These are phyloP conservation scores for Gymnocephalus cernua DNA, from an alignment of 2,113 vertebrate genomes.

Conservation along the genomic window DNA sequence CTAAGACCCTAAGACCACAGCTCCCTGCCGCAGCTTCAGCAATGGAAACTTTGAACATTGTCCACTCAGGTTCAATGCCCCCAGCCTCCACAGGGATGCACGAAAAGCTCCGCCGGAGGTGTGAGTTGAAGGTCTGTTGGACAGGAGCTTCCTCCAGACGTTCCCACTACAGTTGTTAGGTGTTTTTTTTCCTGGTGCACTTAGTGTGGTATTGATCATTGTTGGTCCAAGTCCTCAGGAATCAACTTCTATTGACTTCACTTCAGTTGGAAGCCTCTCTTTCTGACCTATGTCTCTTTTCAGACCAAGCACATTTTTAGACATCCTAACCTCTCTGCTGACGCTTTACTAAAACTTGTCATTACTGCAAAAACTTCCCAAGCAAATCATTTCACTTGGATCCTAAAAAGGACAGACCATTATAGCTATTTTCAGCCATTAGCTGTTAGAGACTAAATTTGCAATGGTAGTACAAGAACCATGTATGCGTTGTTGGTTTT, in stretches of 20 bases:
- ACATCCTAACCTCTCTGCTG: conserved; percentile 38
- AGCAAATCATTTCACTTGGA: conserved; percentile 3
- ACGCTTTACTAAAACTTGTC: conserved; percentile 44
- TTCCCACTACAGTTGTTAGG: conserved; percentile 15
- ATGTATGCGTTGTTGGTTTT: background rate
- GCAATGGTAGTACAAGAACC: background rate
- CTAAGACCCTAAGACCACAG: too few species aligned
- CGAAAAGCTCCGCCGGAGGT: too few species aligned
- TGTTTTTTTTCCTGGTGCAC: conserved; percentile 56
- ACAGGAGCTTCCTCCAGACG: too few species aligned
- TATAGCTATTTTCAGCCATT: conserved; percentile 12
- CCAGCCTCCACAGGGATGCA: too few species aligned
- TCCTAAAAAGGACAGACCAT: background rate
- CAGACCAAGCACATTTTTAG: conserved; percentile 54
- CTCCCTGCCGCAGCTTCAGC: too few species aligned
- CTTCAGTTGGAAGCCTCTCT: conserved; percentile 74
- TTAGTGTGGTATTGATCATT: conserved; percentile 80
- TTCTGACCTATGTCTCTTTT: conserved; percentile 68
- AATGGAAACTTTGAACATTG: too few species aligned
- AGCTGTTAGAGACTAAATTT: conserved; percentile 1
- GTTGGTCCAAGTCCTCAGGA: conserved; percentile 71
- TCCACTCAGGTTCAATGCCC: too few species aligned
- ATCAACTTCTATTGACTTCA: conserved; percentile 80
- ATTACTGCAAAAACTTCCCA: conserved; percentile 27
- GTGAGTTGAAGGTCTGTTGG: too few species aligned